Percentiles rank a stretch among this genome's conserved stretches.
Conservation (phyloP, 2,888 invertebrate genomes). For the Trichopria drosophilae region DNA sequence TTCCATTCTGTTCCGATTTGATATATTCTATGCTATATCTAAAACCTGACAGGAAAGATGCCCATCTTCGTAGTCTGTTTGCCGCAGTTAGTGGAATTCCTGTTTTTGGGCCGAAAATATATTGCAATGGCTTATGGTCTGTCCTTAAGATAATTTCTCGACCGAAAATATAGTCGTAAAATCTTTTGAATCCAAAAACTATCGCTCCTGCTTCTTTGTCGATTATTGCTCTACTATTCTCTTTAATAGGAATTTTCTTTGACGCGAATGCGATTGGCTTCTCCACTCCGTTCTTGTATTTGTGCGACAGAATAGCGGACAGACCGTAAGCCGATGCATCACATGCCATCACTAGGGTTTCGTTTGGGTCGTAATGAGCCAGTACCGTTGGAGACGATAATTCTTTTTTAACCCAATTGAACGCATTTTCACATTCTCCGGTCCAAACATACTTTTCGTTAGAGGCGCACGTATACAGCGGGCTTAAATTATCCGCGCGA, state of each 20-base stretch:
- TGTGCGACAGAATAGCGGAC: slow-evolving; percentile 28
- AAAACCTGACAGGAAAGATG: slow-evolving; percentile 27
- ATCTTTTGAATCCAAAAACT: slow-evolving; percentile 12
- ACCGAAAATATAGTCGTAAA: slow-evolving; percentile 29
- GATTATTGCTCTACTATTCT: slow-evolving; percentile 25
- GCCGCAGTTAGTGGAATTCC: slow-evolving; percentile 37
- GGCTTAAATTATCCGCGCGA: slow-evolving; percentile 8
- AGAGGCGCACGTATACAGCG: slow-evolving; percentile 20
- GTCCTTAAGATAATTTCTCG: slow-evolving; percentile 41
- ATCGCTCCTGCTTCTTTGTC: slow-evolving; percentile 32
- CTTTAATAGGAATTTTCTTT: slow-evolving; percentile 17
- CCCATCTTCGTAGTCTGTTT: slow-evolving; percentile 41
- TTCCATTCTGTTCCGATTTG: slow-evolving; percentile 15
- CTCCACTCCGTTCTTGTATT: slow-evolving; percentile 25
- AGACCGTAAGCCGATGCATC: slow-evolving; percentile 32
- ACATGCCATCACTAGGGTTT: slow-evolving; percentile 27
- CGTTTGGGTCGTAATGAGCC: slow-evolving; percentile 28
- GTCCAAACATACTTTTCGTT: slow-evolving; percentile 22
- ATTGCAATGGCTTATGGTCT: slow-evolving; percentile 48
- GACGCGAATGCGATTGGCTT: slow-evolving; percentile 28
- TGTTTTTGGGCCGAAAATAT: slow-evolving; percentile 39
- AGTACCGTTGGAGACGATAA: slow-evolving; percentile 22
- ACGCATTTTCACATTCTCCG: slow-evolving; percentile 25
- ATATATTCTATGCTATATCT: slow-evolving; percentile 17
- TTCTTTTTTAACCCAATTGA: slow-evolving; percentile 30